Evolutionary conservation across 30 jellyfish, hydroid and myxozoan genomes (phyloP).

Genomic region (Rhopilema esculentum): DNA sequence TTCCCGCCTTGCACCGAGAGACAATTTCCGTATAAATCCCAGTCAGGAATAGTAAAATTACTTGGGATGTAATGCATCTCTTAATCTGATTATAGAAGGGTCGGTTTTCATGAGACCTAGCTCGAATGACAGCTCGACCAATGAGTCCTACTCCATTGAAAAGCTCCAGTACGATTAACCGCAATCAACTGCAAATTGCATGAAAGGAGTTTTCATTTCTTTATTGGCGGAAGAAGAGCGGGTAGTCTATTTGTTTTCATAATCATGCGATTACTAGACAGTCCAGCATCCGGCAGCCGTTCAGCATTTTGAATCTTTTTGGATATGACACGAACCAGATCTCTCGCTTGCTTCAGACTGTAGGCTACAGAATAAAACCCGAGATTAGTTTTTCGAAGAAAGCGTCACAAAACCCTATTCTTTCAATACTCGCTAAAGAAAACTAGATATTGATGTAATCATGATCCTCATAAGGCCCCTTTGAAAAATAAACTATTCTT

Average conservation of each 20-base stretch:
- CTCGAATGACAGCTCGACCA: no score
- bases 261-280: neutral
- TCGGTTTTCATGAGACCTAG: no score
- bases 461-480: no score
- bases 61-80: no score
- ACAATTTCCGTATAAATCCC: no score
- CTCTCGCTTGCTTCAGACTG: constrained; percentile 74
- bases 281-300: neutral
- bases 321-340: constrained; percentile 55
- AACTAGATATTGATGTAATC: neutral
- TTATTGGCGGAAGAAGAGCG: constrained; percentile 50
- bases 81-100: no score
- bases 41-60: no score
- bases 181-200: no score
- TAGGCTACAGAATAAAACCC: constrained; percentile 42
- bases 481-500: no score
- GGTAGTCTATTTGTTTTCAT: constrained; percentile 15
- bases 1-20: no score
- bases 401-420: neutral
- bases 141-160: no score
- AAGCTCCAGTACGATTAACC: no score
- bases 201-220: constrained; percentile 7
- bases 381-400: neutral
- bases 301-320: constrained; percentile 45
- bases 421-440: neutral